Conservation (phyloP, 2,888 invertebrate species). For the Harpalus rufipes region DNA sequence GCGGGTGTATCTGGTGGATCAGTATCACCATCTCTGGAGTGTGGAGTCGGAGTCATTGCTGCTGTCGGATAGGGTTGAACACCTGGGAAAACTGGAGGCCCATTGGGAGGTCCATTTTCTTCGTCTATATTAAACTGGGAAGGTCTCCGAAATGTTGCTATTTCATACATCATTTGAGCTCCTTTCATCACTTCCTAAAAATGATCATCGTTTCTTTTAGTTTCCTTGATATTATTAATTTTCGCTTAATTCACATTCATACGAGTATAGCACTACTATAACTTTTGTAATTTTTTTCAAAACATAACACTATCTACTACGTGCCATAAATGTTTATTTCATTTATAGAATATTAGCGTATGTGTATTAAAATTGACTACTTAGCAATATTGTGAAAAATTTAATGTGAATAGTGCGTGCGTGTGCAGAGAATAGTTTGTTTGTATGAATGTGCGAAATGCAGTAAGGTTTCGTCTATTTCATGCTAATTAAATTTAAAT, state of each 20-base stretch:
- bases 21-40: constrained; percentile 71
- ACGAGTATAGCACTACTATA: too few relatives aligned
- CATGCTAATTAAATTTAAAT: not conserved
- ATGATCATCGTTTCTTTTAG: constrained; percentile 25
- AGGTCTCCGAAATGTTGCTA: constrained; percentile 86
- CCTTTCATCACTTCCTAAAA: constrained; percentile 91
- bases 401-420: too few relatives aligned
- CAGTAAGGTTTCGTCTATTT: not conserved
- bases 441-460: too few relatives aligned
- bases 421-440: too few relatives aligned
- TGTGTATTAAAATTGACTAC: too few relatives aligned
- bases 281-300: too few relatives aligned
- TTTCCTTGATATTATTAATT: not conserved
- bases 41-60: constrained; percentile 67
- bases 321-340: too few relatives aligned
- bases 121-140: constrained; percentile 83
- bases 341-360: too few relatives aligned
- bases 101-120: constrained; percentile 74
- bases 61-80: constrained; percentile 70
- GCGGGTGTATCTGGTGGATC: constrained; percentile 88
- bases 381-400: too few relatives aligned
- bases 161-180: constrained; percentile 88
- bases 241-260: not conserved
- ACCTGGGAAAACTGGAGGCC: constrained; percentile 69
- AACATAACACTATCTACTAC: too few relatives aligned